Conservation (phyloP, 2,888 invertebrate species). For the Hirtodrosophila trivittata region DNA sequence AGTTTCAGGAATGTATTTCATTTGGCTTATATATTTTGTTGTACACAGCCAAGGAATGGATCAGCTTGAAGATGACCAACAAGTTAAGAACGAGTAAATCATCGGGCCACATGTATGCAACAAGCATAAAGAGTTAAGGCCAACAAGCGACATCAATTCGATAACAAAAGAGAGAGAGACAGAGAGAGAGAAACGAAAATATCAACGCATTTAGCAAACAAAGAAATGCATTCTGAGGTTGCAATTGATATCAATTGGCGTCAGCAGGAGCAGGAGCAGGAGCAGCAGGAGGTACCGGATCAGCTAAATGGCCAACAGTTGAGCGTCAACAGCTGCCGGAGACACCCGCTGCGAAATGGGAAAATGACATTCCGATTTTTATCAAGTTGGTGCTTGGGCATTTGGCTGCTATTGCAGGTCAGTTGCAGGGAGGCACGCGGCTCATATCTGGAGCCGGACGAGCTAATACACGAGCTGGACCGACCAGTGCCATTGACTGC, state of each 20-base stretch:
- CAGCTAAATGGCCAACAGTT: slow-evolving; percentile 8
- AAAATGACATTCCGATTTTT: slow-evolving; percentile 58
- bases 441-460: slow-evolving; percentile 83
- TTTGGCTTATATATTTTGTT: no score
- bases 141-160: slow-evolving; percentile 34
- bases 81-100: no score
- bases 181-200: slow-evolving; percentile 28
- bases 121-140: slow-evolving; percentile 45
- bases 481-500: slow-evolving; percentile 89
- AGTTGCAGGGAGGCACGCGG: slow-evolving; percentile 43
- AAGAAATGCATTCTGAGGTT: slow-evolving; percentile 70
- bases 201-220: slow-evolving; percentile 23
- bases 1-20: no score
- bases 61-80: no score
- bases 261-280: slow-evolving; percentile 36
- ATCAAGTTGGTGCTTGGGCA: slow-evolving; percentile 79
- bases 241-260: slow-evolving; percentile 59
- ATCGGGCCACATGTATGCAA: slow-evolving; percentile 9
- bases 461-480: slow-evolving; percentile 84
- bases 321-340: slow-evolving; percentile 10
- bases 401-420: slow-evolving; percentile 67
- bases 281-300: slow-evolving; percentile 12
- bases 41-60: no score
- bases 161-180: no score
- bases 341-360: slow-evolving; percentile 6